Evolutionary conservation across 37 sponge, comb jelly and placozoan genomes (phyloP), one percentile per base, ranked within the genome.

Genomic region (Halichondria panicea): DNA sequence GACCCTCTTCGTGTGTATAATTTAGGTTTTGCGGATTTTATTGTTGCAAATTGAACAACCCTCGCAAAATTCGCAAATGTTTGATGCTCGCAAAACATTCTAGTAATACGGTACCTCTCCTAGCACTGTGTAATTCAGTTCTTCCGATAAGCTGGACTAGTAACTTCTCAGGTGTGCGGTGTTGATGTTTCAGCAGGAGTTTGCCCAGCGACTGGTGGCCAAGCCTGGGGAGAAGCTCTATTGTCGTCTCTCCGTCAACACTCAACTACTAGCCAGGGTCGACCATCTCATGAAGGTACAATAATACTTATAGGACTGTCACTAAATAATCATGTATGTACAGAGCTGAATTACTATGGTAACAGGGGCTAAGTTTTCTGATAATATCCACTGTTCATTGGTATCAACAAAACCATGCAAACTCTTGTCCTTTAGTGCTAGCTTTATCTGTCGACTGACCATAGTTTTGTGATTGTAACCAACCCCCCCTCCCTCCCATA

Each of bases 131-230:
- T n/a, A n/a, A n/a, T n/a, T n/a, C n/a, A n/a, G n/a, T n/a, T n/a
- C n/a, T n/a, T n/a, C n/a, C n/a, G n/a, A n/a, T n/a, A n/a, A n/a
- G n/a, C n/a, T n/a, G n/a, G n/a, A n/a, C n/a, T n/a, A n/a, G n/a
- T n/a, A n/a, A n/a, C n/a, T n/a, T n/a, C n/a, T 9, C 66, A 78
- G 79, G 60, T 78, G 79, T 85, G 99, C 99, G 36, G 74, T 95
- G 15, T 70, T 98, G 62, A 98, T 98, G 99, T 98, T 98, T 48
- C 99, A 98, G 71, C 58, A 91, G 32, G 99, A 98, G 76, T 98
- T 98, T 90, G 99, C 99, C 0, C 91, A 91, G 78, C 70, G 99
- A 2, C 69, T 98, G 31, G 91, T 92, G 18, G 99, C 99, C 42
- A 89, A 92, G 55, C 96, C 99, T 27, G 91, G 91, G 7, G 96